Base-by-base conservation (phyloP, 2,797 vertebrate genomes). In the Selene dorsalis region DNA sequence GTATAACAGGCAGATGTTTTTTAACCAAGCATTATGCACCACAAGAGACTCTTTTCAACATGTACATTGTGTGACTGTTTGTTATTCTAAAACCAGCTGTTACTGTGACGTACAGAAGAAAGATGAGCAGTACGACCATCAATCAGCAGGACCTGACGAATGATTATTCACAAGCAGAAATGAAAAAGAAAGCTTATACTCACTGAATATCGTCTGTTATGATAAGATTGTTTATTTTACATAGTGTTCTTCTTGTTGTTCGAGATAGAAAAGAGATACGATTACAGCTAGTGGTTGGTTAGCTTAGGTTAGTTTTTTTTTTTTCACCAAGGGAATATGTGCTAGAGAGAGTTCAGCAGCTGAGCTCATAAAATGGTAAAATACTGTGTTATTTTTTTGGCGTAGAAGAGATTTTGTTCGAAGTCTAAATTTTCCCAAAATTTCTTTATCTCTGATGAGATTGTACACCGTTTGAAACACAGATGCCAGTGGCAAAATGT, bases 1-100 rank as follows among this genome's bases (percentile, higher is more conserved):
- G 87, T 88, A 52, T 86, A 90, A 91, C 84, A 68, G 68, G 70
- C 81, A 89, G 79, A 85, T 91, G 88, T 87, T 91, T 90, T 78
- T 78, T 70, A 89, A 87, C 80, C 80, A 38, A 84, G 62, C 73
- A 72, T 84, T 86, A 80, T 78, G 57, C 62, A 71, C 73, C 77
- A 77, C 73, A 52, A 58, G 61, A 85, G 77, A 77, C 73, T 73
- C 11, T 62, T 64, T 69, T 47, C 32, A 69, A 38, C 41, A 39
- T 71, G 55, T 26, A 28, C 61, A 85, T 75, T 69, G 41, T 65
- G 52, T 71, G 32, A 56, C 7, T 43, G 63, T 83, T 83, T 71
- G 65, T 79, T 61, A 45, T 70, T 62, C 55, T 24, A 67, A 84
- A 81, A 62, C 6, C 60, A 72, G 43, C 63, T 69, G 24, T 56